Base-by-base conservation (phyloP, 1,140 invertebrate genomes). In the Mesaphorura yosii region DNA sequence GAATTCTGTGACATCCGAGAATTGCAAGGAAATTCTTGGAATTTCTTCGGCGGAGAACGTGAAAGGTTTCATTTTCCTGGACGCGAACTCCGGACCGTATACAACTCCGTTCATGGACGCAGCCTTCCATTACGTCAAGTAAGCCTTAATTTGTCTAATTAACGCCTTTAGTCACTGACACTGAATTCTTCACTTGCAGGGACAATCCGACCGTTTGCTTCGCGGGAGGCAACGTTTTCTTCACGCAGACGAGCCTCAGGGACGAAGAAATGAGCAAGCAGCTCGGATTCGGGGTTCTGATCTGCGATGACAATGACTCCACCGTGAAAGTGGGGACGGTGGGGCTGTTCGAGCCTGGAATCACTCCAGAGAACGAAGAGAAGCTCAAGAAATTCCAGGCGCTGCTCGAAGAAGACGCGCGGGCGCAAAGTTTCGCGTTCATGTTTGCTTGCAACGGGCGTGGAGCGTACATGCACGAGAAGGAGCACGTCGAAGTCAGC, bases 391-490 rank as follows among this genome's bases (percentile, higher is more conserved):
- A 42, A 34, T 47, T 62, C 47, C 12, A 23, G 39, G 29, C 15
- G 28, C 26, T 71, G 25, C 63, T 67, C 14, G 64, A 69, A 40
- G 51, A 68, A 4, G 65, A 67, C 1, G 44, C 12, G 10, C 14
- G 12, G 7, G 44, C 25, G 10, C 15, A 22, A 5, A 71, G 67
- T 44, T 64, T 77, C 51, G 77, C 69, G 31, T 72, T 78, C 42
- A 79, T 79, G 75, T 77, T 78, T 66, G 72, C 75, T 1, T 81
- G 78, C 60, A 66, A 69, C 29, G 76, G 70, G 4, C 64, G 78
- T 22, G 77, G 76, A 2, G 29, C 45, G 31, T 25, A 55, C 10
- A 65, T 71, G 57, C 70, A 73, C 41, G 23, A 64, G 0, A 63
- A 68, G 15, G 47, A 64, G 7, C 68, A 78, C 59, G 69, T 76